These are phyloP conservation scores for Galerucella calmariensis DNA, from an alignment of 2,888 invertebrate species.

Conservation along the genomic window DNA sequence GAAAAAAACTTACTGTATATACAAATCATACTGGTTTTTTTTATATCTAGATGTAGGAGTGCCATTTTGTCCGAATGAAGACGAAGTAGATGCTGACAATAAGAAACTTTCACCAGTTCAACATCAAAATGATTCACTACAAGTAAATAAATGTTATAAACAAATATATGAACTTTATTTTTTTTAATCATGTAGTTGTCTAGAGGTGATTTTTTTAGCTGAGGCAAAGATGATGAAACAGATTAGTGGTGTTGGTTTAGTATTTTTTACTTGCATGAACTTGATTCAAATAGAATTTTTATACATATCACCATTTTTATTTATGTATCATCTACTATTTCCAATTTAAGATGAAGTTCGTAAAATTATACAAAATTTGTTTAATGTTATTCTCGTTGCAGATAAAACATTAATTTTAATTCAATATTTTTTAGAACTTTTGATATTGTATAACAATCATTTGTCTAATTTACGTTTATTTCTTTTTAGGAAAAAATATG, in stretches of 20 bases:
- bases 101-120: slow-evolving; percentile 30
- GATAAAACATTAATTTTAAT: not conserved
- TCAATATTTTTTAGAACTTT: slow-evolving; percentile 9
- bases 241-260: not conserved
- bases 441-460: slow-evolving; percentile 23
- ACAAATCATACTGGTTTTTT: not conserved
- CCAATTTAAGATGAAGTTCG: not conserved
- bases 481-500: slow-evolving; percentile 71
- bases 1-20: not conserved
- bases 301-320: not conserved
- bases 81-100: slow-evolving; percentile 57
- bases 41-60: slow-evolving; percentile 62
- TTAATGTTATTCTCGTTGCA: not conserved
- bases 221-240: not conserved
- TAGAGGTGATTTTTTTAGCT: not conserved
- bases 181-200: not conserved
- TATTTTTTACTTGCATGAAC: not conserved
- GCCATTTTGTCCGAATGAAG: slow-evolving; percentile 66
- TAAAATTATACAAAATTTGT: not conserved
- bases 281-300: not conserved
- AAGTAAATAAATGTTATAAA: slow-evolving; percentile 48
- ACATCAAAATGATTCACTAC: slow-evolving; percentile 59
- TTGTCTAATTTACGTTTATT: slow-evolving; percentile 54
- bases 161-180: slow-evolving; percentile 11
- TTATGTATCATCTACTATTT: too few relatives aligned